These are phyloP conservation scores for Sinocyclocheilus anophthalmus DNA, from an alignment of 2,113 vertebrate genomes.

Conservation along the genomic window DNA sequence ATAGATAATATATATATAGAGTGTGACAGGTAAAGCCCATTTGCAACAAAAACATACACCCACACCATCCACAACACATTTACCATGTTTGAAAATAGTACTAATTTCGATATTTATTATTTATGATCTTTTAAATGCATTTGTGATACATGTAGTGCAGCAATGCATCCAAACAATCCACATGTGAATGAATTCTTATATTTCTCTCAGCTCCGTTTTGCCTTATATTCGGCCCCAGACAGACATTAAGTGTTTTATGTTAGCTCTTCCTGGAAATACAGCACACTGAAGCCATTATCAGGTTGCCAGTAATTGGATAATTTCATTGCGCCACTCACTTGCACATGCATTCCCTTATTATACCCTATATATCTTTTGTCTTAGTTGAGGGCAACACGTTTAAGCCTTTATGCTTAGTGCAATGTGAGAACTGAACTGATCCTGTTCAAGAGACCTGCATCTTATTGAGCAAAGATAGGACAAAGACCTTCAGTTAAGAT, in stretches of 20 bases:
- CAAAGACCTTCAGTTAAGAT: conserved; percentile 24
- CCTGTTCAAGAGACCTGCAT: neutral
- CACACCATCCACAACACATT: neutral
- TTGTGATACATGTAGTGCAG: neutral
- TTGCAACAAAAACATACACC: neutral
- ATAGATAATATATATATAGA: neutral
- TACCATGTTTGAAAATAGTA: neutral
- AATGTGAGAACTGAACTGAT: neutral
- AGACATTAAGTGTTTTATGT: conserved; percentile 39
- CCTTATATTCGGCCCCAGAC: conserved; percentile 10
- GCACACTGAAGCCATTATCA: conserved; percentile 38
- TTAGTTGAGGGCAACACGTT: neutral
- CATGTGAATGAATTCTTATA: conserved; percentile 6
- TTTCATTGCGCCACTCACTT: conserved; percentile 35
- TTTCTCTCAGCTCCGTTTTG: conserved; percentile 16
- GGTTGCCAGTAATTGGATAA: conserved; percentile 43
- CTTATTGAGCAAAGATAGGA: neutral
- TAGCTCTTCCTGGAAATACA: conserved; percentile 40
- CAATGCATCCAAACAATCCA: neutral
- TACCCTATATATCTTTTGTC: conserved; percentile 1
- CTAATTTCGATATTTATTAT: neutral
- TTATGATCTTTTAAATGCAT: neutral
- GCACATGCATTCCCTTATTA: conserved; percentile 17
- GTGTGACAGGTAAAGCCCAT: neutral
- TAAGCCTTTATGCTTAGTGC: neutral